These are phyloP conservation scores for Halichondria panicea DNA, from an alignment of 37 sponge, comb jelly and placozoan species.

Conservation along the genomic window DNA sequence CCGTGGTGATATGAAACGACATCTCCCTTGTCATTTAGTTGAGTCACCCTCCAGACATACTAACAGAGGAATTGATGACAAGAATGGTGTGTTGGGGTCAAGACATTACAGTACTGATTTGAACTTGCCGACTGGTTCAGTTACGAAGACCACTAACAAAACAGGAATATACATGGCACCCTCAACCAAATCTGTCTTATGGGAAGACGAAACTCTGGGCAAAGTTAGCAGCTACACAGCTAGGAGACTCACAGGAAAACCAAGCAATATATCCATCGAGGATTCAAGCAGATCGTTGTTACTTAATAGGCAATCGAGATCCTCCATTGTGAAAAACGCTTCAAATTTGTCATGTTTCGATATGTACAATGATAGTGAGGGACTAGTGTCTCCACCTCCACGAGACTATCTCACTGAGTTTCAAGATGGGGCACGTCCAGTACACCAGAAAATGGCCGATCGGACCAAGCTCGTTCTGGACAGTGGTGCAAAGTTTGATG, in stretches of 20 bases:
- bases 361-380: too few relatives aligned
- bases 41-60: background rate
- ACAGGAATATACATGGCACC: too few relatives aligned
- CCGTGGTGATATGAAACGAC: constrained; percentile 26
- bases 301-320: too few relatives aligned
- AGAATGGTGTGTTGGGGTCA: too few relatives aligned
- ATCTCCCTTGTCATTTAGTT: constrained; percentile 38
- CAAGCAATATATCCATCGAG: too few relatives aligned
- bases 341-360: background rate
- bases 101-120: too few relatives aligned
- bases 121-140: too few relatives aligned
- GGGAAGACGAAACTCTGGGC: constrained; percentile 36
- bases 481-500: constrained; percentile 6
- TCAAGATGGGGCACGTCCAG: constrained; percentile 24
- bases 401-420: constrained; percentile 28
- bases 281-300: too few relatives aligned
- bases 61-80: background rate
- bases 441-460: constrained; percentile 13
- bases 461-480: constrained; percentile 6
- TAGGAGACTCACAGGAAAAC: background rate
- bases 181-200: constrained; percentile 1
- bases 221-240: constrained; percentile 43
- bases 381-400: background rate
- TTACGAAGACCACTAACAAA: too few relatives aligned
- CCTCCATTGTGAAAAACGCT: background rate